A percentile compares a stretch with the other conserved stretches of the same genome.
These are phyloP conservation scores for Iphiclides podalirius DNA, from an alignment of 2,888 invertebrate species.

Conservation along the genomic window DNA sequence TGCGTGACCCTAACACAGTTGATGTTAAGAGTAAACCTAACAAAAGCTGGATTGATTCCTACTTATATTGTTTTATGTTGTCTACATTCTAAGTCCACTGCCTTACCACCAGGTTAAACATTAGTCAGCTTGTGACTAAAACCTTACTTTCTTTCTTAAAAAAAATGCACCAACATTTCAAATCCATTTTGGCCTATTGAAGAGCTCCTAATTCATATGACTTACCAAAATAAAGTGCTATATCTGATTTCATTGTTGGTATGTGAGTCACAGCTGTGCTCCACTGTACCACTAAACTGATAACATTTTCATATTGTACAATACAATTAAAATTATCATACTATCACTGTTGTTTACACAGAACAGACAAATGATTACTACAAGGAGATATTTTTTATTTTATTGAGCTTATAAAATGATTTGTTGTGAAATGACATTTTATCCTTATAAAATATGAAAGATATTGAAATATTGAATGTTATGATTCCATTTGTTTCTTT, in stretches of 20 bases:
- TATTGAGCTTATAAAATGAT: neutral
- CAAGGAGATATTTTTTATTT: constrained; percentile 9
- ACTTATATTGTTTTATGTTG: too few relatives aligned
- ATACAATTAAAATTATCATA: neutral
- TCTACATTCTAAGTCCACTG: too few relatives aligned
- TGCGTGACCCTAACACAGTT: too few relatives aligned
- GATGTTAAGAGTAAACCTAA: too few relatives aligned
- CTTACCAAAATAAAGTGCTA: too few relatives aligned
- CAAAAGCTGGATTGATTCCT: too few relatives aligned
- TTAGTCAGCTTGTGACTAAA: too few relatives aligned
- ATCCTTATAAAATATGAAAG: neutral
- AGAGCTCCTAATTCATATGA: too few relatives aligned
- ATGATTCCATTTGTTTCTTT: neutral
- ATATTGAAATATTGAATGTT: neutral
- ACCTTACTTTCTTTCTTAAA: too few relatives aligned
- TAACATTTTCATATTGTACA: constrained; percentile 21
- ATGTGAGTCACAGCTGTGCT: constrained; percentile 22
- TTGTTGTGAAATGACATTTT: neutral
- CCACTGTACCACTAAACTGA: constrained; percentile 22
- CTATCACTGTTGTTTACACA: neutral
- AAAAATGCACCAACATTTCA: too few relatives aligned
- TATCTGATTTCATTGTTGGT: constrained; percentile 9
- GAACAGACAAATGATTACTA: neutral
- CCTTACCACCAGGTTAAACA: too few relatives aligned
- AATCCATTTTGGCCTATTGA: too few relatives aligned